Base-by-base conservation (phyloP, 2,888 invertebrate species). In the Lordiphosa fenestrarum region DNA sequence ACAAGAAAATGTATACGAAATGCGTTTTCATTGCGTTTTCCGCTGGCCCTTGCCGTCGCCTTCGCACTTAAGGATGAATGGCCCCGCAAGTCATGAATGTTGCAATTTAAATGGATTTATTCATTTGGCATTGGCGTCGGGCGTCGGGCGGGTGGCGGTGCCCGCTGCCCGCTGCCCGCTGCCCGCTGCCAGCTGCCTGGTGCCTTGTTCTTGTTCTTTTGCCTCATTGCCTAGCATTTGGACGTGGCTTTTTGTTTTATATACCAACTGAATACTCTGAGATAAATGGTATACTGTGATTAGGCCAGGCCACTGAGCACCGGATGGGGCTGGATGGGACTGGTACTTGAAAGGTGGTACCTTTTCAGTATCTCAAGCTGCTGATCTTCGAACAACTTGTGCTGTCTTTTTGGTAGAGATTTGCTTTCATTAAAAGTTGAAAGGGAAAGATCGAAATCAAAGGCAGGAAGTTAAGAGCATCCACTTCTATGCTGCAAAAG, bases 41-140 rank as follows among this genome's bases (percentile, higher is more conserved):
- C 53, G 48, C 64, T 63, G 59, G 53, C 50, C 59, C 47, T 40
- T 47, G 50, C 42, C 61, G 12, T 23, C 46, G 36, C 48, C 42
- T 13, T 39, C 46, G 23, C 58, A 58, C 51, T 68, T 57, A 68
- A 73, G 84, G 59, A 85, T 80, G 73, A 80, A 85, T 74, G 69
- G 70, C 66, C 71, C 76, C 83, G 70, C 73, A 81, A 78, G 84
- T 83, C 86, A 83, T 81, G 81, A 81, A 86, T 85, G 82, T 80
- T 78, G 84, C 80, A 85, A 83, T 85, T 84, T 81, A 86, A 86
- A 85, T 80, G 77, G 77, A 86, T 86, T 85, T 81, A 86, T 86
- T 83, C 82, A 85, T 85, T 86, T 85, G 71, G 54, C 54, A 10
- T 53, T 30, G 30, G 50, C 41, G 15, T 36, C 30, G 64, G 30